phyloP scores from a whole-genome alignment of 2,113 vertebrate species.

The Trematocara stigmaticum region DNA sequence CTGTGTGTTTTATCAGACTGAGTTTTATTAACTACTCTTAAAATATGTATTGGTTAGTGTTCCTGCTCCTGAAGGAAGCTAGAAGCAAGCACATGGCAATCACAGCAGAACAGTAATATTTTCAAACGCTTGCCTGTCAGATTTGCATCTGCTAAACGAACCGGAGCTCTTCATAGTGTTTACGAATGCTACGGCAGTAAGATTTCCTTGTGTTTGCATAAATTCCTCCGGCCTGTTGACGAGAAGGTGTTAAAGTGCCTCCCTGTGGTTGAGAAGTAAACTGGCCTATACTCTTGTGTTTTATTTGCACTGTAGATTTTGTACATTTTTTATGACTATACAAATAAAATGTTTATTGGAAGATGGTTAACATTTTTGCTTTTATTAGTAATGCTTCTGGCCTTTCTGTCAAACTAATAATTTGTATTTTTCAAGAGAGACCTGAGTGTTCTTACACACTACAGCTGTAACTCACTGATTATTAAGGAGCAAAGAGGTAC shows the following conservation, averaged over 20 bases:
- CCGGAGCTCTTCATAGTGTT: neutral
- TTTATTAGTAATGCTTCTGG: neutral
- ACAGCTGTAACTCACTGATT: neutral
- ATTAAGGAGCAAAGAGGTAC: neutral
- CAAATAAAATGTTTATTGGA: neutral
- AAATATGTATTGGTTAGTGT: neutral
- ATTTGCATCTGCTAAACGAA: neutral
- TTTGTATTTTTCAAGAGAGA: neutral
- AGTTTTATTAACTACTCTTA: neutral
- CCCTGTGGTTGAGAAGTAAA: neutral
- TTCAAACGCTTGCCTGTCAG: neutral
- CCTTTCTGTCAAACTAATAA: neutral
- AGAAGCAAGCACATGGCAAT: neutral
- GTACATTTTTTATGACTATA: neutral
- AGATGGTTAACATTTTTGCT: neutral
- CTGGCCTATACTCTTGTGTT: neutral
- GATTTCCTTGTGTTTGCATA: neutral
- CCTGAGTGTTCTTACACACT: neutral
- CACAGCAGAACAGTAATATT: neutral
- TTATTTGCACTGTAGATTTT: neutral
- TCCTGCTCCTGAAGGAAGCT: neutral
- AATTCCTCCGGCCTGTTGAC: neutral
- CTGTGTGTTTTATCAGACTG: neutral
- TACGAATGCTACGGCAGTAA: fast-evolving
- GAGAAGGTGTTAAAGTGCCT: neutral